Conservation (phyloP, 2,888 invertebrate genomes). For the Drosophila melanosoma region DNA sequence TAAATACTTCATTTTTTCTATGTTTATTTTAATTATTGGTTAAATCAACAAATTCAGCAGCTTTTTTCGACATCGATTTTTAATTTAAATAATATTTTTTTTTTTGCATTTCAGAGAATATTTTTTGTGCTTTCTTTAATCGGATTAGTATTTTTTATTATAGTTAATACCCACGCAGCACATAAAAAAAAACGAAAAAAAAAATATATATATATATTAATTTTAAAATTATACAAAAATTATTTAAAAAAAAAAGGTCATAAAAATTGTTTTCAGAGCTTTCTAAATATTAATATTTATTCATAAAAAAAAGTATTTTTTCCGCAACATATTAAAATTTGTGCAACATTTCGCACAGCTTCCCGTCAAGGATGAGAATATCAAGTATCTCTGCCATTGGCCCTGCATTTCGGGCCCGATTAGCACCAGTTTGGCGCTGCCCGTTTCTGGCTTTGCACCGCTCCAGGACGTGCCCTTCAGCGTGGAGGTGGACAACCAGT, state of each 20-base stretch:
- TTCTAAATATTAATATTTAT: not conserved
- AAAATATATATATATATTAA: not conserved
- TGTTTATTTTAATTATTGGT: not conserved
- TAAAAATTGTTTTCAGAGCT: not conserved
- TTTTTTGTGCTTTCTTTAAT: not conserved
- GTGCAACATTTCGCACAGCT: conserved; percentile 49
- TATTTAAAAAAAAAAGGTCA: not conserved
- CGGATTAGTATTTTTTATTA: too few species aligned
- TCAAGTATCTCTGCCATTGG: conserved; percentile 82
- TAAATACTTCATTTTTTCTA: not conserved
- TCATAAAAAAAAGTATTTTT: not conserved
- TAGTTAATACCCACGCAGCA: too few species aligned
- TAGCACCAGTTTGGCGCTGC: conserved; percentile 84
- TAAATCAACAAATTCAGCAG: not conserved
- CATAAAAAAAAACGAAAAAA: not conserved
- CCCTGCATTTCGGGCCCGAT: conserved; percentile 82
- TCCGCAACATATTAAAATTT: not conserved
- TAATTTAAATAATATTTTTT: not conserved
- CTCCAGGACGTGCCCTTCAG: conserved; percentile 89
- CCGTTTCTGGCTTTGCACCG: conserved; percentile 90
- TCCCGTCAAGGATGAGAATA: conserved; percentile 78
- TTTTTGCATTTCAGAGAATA: not conserved
- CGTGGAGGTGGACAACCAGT: conserved; percentile 89
- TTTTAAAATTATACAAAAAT: not conserved
- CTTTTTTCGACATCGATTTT: not conserved